Evolutionary conservation across 2,888 invertebrate species (phyloP).

Genomic region (Lordiphosa fenestrarum): DNA sequence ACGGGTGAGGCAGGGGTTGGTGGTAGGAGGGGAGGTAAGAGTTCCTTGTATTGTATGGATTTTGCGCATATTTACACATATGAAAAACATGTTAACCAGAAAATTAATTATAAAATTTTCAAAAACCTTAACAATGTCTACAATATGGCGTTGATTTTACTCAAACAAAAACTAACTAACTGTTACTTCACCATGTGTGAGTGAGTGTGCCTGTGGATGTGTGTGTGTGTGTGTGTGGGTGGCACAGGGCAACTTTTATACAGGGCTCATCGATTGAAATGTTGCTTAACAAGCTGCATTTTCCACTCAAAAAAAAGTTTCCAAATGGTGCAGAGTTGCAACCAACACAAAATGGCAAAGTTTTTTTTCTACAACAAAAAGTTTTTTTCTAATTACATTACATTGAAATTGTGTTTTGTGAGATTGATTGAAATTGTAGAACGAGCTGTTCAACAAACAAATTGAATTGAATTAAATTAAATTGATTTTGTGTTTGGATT

Average conservation of each 20-base stretch:
- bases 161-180: slow-evolving; percentile 70
- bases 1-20: slow-evolving; percentile 6
- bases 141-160: slow-evolving; percentile 73
- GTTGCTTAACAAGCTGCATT: slow-evolving; percentile 7
- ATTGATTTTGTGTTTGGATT: too few species aligned
- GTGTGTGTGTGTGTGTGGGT: slow-evolving; percentile 3
- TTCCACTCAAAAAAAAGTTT: not conserved
- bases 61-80: slow-evolving; percentile 74
- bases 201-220: slow-evolving; percentile 5
- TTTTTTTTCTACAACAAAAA: not conserved
- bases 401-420: too few species aligned
- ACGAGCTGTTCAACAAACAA: too few species aligned
- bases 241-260: slow-evolving; percentile 30
- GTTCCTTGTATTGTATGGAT: slow-evolving; percentile 48
- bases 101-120: slow-evolving; percentile 76
- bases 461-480: too few species aligned
- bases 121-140: slow-evolving; percentile 76
- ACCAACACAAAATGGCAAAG: not conserved
- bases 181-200: slow-evolving; percentile 25
- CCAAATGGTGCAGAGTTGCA: not conserved
- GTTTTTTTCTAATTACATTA: too few species aligned
- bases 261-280: slow-evolving; percentile 23
- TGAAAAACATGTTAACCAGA: slow-evolving; percentile 73
- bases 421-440: too few species aligned
- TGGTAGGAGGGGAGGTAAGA: not conserved